Percentiles rank a stretch among this genome's conserved stretches.
phyloP scores from a whole-genome alignment of 1,140 invertebrate species.

The Sarcophaga bullata region DNA sequence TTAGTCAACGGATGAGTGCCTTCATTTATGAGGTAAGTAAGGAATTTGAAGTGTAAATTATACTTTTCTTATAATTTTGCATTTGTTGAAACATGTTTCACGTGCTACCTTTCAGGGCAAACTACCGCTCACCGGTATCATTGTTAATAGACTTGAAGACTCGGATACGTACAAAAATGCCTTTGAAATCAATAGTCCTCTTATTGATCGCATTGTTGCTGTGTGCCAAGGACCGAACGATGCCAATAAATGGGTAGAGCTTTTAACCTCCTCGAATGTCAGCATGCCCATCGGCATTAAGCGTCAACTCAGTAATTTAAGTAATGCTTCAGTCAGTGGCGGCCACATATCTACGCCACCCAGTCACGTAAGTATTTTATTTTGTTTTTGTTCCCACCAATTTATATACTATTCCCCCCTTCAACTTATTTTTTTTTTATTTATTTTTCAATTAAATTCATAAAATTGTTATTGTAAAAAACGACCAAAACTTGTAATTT shows the following conservation, averaged over 20 bases:
- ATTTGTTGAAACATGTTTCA: no score
- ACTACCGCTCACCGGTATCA: constrained; percentile 86
- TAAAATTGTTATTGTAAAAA: constrained; percentile 24
- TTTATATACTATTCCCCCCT: background rate
- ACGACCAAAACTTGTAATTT: constrained; percentile 32
- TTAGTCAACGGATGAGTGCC: constrained; percentile 90
- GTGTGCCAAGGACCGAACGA: constrained; percentile 86
- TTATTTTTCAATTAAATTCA: background rate
- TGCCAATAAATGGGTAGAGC: constrained; percentile 86
- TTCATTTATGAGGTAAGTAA: constrained; percentile 90
- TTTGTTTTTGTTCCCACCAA: background rate
- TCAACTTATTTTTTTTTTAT: constrained; percentile 6
- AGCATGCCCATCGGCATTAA: constrained; percentile 64
- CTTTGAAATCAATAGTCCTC: constrained; percentile 91
- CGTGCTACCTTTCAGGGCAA: constrained; percentile 77
- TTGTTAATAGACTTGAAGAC: constrained; percentile 80
- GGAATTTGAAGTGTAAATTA: background rate
- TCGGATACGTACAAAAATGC: constrained; percentile 84
- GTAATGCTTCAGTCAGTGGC: constrained; percentile 61
- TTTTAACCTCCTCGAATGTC: constrained; percentile 70
- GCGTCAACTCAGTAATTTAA: constrained; percentile 63
- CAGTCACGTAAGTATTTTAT: constrained; percentile 68
- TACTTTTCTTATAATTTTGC: no score
- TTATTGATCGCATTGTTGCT: constrained; percentile 90
- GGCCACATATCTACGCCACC: constrained; percentile 40